These are phyloP conservation scores for Meloe dianella DNA, from an alignment of 2,888 invertebrate genomes.

Conservation along the genomic window DNA sequence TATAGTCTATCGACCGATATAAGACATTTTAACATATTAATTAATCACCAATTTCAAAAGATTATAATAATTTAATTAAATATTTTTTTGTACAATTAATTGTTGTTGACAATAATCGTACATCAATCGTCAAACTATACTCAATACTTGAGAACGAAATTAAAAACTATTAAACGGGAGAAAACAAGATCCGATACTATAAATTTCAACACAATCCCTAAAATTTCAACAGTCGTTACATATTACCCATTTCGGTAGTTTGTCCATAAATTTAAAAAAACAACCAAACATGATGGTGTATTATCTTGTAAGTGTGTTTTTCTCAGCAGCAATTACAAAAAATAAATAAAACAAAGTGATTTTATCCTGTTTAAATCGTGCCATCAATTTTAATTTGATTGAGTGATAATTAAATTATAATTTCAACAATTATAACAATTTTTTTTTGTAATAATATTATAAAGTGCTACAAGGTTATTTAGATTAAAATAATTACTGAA, in stretches of 20 bases:
- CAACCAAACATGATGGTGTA: slow-evolving; percentile 28
- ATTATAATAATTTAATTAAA: too few relatives aligned
- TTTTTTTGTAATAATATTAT: neutral
- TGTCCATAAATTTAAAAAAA: slow-evolving; percentile 11
- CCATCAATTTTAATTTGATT: neutral
- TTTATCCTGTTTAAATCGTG: neutral
- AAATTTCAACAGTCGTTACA: slow-evolving; percentile 32
- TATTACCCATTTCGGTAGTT: slow-evolving; percentile 22
- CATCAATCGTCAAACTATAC: too few relatives aligned
- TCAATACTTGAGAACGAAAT: slow-evolving; percentile 23
- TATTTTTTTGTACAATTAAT: too few relatives aligned
- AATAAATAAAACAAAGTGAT: slow-evolving; percentile 18
- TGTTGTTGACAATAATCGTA: too few relatives aligned
- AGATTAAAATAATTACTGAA: neutral
- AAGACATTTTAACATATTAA: too few relatives aligned
- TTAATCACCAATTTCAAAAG: too few relatives aligned
- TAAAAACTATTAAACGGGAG: slow-evolving; percentile 24
- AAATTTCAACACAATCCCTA: slow-evolving; percentile 34
- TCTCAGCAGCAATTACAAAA: neutral
- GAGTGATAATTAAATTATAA: slow-evolving; percentile 8
- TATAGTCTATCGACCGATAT: too few relatives aligned
- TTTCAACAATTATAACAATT: neutral
- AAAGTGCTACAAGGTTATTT: neutral
- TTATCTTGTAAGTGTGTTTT: slow-evolving; percentile 27
- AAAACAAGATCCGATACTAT: slow-evolving; percentile 37